Conservation (phyloP, 2,797 vertebrate species). For the Rhabdophis nuchalis region DNA sequence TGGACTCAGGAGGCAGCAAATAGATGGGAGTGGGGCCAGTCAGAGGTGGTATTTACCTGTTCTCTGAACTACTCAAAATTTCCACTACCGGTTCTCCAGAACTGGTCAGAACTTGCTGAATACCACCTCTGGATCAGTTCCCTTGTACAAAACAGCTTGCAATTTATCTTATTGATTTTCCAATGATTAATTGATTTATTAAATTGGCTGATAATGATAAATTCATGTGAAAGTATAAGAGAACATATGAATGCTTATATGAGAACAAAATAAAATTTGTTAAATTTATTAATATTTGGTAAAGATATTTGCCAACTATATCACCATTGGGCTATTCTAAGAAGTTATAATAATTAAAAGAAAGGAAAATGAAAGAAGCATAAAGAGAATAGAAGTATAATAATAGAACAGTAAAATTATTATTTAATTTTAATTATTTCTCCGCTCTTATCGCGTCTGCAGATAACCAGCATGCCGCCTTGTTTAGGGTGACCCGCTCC, state of each 20-base stretch:
- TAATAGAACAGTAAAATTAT: not conserved
- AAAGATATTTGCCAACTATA: not conserved
- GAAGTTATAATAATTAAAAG: not conserved
- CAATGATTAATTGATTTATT: not conserved
- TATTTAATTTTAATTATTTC: too few relatives aligned
- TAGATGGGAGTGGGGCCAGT: too few relatives aligned
- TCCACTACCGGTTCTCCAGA: too few relatives aligned
- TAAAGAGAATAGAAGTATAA: not conserved
- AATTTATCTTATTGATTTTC: not conserved
- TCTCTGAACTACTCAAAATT: too few relatives aligned
- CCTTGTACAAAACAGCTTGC: not conserved
- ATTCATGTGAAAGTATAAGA: not conserved
- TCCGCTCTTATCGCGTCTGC: too few relatives aligned
- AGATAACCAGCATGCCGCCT: too few relatives aligned
- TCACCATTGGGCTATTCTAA: not conserved
- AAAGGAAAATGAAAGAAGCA: not conserved
- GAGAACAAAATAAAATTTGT: not conserved
- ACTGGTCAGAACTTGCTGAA: too few relatives aligned
- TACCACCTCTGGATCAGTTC: not conserved
- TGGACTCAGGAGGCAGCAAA: too few relatives aligned
- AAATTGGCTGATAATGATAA: not conserved
- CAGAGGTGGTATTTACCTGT: too few relatives aligned
- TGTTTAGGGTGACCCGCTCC: too few relatives aligned
- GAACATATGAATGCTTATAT: not conserved
- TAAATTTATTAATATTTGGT: not conserved